Evolutionary conservation across 2,113 vertebrate genomes (phyloP).

Genomic region (Dendropsophus ebraccatus): DNA sequence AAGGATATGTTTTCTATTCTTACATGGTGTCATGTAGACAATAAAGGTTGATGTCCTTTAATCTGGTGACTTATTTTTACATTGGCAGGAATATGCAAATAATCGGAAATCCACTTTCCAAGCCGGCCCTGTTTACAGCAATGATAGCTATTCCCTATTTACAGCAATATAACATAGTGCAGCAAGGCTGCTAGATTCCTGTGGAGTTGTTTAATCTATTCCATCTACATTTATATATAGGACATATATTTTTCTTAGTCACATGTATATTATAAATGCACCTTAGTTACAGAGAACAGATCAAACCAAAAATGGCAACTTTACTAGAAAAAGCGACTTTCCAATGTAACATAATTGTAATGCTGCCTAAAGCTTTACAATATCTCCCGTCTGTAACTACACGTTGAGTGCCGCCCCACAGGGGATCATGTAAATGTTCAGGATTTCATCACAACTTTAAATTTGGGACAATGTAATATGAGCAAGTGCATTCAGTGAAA

Average conservation of each 20-base stretch:
- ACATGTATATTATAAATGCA: neutral
- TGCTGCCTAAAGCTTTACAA: neutral
- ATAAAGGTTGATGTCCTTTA: neutral
- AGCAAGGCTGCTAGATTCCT: neutral
- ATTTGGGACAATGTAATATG: neutral
- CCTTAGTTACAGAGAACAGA: neutral
- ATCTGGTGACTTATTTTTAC: neutral
- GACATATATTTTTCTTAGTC: neutral
- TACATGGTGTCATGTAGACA: neutral
- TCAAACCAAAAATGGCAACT: neutral
- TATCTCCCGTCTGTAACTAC: neutral
- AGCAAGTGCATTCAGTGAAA: neutral
- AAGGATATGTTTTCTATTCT: no score
- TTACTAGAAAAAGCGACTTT: neutral
- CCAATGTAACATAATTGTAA: conserved; percentile 3
- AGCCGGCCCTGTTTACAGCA: neutral
- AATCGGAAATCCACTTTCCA: neutral
- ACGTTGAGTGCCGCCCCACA: neutral
- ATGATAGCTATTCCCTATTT: neutral
- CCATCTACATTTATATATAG: neutral
- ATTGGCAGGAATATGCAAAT: neutral
- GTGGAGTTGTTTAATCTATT: neutral
- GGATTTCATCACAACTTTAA: neutral
- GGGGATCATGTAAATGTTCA: neutral
- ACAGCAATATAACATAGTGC: neutral